Evolutionary conservation across 2,113 vertebrate species (phyloP).

Genomic region (Rhodinocichla rosea): DNA sequence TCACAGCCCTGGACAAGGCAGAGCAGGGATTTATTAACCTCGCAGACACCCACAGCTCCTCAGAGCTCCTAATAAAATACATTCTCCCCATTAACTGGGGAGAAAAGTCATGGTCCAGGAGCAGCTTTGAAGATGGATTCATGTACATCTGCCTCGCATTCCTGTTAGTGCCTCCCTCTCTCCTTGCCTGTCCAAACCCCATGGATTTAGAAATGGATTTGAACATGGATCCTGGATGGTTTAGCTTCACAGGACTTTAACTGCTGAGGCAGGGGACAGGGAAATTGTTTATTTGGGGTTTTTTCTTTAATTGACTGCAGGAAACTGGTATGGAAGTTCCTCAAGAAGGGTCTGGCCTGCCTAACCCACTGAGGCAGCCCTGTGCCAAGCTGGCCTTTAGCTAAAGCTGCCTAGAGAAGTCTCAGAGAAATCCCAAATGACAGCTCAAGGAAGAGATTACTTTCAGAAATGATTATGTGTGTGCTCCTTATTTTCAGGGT

Average conservation of each 20-base stretch:
- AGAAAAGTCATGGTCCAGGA: not conserved
- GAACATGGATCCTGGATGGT: not conserved
- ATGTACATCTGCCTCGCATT: not conserved
- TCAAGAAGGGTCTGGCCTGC: not conserved
- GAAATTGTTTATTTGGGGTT: not conserved
- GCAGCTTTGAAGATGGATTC: not conserved
- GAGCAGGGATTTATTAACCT: not conserved
- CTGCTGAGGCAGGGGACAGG: not conserved
- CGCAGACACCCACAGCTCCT: not conserved
- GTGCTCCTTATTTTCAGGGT: conserved; percentile 11
- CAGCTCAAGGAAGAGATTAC: conserved; percentile 35
- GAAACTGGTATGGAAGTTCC: not conserved
- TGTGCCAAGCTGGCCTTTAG: not conserved
- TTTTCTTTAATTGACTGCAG: not conserved
- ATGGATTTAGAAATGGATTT: not conserved
- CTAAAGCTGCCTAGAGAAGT: conserved; percentile 32
- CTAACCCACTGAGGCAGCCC: not conserved
- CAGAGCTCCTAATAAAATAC: not conserved
- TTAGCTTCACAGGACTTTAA: not conserved
- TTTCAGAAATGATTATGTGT: conserved; percentile 23
- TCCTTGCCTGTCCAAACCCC: not conserved
- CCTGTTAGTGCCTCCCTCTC: not conserved
- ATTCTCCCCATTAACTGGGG: not conserved
- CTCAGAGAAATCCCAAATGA: conserved; percentile 35
- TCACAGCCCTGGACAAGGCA: not conserved